phyloP scores from a whole-genome alignment of 2,113 vertebrate genomes.

The Burhinus bistriatus region DNA sequence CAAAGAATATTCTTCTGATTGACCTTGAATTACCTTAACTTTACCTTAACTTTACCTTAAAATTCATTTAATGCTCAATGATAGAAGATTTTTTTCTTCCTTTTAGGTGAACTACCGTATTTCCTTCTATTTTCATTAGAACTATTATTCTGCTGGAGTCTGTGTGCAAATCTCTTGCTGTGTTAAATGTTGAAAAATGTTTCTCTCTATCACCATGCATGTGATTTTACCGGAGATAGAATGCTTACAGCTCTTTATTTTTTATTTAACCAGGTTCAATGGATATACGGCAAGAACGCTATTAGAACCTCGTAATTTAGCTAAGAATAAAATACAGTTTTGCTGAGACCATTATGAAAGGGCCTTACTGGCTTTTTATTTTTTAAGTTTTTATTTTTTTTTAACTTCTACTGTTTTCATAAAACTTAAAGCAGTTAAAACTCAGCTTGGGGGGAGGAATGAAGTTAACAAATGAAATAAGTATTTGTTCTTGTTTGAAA shows the following conservation, averaged over 20 bases:
- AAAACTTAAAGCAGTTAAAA: not conserved
- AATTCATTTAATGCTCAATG: accelerated
- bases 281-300: not conserved
- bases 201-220: not conserved
- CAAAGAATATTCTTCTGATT: not conserved
- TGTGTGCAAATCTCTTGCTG: not conserved
- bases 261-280: not conserved
- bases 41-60: not conserved
- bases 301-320: not conserved
- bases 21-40: not conserved
- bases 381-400: not conserved
- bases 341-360: not conserved
- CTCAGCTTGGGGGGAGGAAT: not conserved
- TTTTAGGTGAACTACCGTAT: not conserved
- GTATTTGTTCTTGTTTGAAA: not conserved
- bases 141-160: not conserved
- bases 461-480: not conserved
- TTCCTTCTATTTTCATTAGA: not conserved
- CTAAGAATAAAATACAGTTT: not conserved
- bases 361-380: not conserved
- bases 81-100: not conserved
- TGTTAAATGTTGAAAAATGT: not conserved
- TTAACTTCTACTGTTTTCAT: not conserved
- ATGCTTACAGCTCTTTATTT: not conserved
- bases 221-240: not conserved